Conservation (phyloP, 2,113 vertebrate species). For the Corythaeola cristata region DNA sequence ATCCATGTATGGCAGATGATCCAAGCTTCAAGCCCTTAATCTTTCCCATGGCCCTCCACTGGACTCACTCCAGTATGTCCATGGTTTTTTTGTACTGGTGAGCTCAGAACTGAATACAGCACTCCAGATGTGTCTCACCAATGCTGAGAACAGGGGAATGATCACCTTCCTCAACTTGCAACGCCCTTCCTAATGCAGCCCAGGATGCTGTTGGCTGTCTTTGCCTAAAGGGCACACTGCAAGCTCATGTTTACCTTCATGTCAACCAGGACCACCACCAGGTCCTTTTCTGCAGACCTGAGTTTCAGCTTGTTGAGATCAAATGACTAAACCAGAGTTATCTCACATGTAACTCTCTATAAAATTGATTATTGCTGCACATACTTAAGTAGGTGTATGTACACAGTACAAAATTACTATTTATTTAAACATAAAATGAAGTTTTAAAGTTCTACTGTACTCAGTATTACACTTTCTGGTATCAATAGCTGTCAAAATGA, state of each 20-base stretch:
- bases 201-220: background rate
- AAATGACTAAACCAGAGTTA: background rate
- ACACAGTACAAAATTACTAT: background rate
- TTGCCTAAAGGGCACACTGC: background rate
- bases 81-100: background rate
- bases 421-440: background rate
- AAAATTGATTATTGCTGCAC: background rate
- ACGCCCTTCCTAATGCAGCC: fast-evolving
- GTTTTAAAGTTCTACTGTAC: background rate
- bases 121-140: background rate
- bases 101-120: background rate
- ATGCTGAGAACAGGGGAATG: background rate
- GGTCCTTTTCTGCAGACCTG: background rate
- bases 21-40: background rate
- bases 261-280: background rate
- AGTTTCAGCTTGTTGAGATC: background rate
- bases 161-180: background rate
- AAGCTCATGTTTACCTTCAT: background rate
- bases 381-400: background rate
- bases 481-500: background rate
- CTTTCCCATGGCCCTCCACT: background rate
- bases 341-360: background rate
- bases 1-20: background rate
- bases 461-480: background rate
- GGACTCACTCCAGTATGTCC: background rate